phyloP scores from a whole-genome alignment of 2,888 invertebrate genomes.

The Lasioglossum morio region DNA sequence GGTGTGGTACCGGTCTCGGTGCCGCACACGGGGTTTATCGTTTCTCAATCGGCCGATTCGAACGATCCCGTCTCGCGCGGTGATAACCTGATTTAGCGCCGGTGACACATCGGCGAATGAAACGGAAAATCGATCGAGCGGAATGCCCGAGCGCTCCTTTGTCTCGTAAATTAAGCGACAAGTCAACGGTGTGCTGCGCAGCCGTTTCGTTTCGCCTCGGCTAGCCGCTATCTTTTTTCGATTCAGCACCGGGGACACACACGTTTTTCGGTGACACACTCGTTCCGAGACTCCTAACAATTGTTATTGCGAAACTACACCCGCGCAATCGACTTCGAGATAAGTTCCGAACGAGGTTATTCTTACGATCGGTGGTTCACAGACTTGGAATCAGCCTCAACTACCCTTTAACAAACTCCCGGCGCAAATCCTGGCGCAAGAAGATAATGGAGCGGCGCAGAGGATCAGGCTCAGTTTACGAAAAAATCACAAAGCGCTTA shows the following conservation, averaged over 20 bases:
- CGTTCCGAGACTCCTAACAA: not conserved
- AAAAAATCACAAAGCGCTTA: conserved; percentile 36
- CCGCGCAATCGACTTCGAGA: not conserved
- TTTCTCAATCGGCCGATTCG: conserved; percentile 68
- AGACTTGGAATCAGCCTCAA: not conserved
- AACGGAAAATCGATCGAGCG: conserved; percentile 62
- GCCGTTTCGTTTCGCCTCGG: conserved; percentile 5
- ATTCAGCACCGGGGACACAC: not conserved
- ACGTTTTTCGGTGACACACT: conserved; percentile 4
- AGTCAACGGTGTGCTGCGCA: conserved; percentile 14
- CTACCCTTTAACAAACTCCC: not conserved
- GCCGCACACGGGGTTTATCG: conserved; percentile 61
- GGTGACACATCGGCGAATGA: conserved; percentile 54
- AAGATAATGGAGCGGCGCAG: not conserved
- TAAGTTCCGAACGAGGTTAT: not conserved
- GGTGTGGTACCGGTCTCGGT: conserved; percentile 70
- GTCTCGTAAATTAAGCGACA: conserved; percentile 48
- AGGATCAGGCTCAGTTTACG: not conserved
- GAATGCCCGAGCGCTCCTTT: conserved; percentile 51
- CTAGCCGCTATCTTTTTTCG: not conserved
- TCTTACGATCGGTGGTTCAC: conserved; percentile 3
- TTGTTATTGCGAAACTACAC: not conserved
- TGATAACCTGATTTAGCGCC: conserved; percentile 61
- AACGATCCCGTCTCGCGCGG: conserved; percentile 63
- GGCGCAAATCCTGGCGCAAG: not conserved